phyloP scores from a whole-genome alignment of 1,140 invertebrate species.

The Pseudomyrmex pallidus region DNA sequence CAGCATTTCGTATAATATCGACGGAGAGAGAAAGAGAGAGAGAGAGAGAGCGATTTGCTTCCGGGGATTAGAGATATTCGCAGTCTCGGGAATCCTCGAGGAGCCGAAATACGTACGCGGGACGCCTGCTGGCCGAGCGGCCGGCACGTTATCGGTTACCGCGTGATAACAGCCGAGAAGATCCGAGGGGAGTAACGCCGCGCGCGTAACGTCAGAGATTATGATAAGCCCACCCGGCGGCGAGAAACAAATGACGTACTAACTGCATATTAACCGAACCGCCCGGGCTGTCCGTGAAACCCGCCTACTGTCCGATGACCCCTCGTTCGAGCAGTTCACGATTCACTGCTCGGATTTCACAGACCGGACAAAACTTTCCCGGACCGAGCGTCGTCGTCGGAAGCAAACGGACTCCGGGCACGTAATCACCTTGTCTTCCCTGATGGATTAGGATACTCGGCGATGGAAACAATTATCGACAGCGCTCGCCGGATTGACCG shows the following conservation, averaged over 20 bases:
- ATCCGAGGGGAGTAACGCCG: constrained; percentile 31
- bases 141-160: not conserved
- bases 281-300: constrained; percentile 57
- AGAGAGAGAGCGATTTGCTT: constrained; percentile 12
- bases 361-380: constrained; percentile 67
- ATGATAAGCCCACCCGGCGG: constrained; percentile 70
- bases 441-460: constrained; percentile 69
- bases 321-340: constrained; percentile 39
- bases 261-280: constrained; percentile 74
- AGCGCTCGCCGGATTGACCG: constrained; percentile 31
- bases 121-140: not conserved
- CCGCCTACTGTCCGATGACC: constrained; percentile 50
- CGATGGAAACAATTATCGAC: constrained; percentile 62
- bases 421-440: constrained; percentile 73
- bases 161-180: constrained; percentile 56
- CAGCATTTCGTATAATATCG: not conserved
- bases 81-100: not conserved
- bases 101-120: not conserved
- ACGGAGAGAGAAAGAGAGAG: not conserved
- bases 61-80: not conserved
- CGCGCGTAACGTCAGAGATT: constrained; percentile 67
- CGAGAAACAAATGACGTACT: constrained; percentile 77
- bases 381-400: not conserved
- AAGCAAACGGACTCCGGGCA: constrained; percentile 11
- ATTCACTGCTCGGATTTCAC: constrained; percentile 38